A percentile compares a stretch with the other conserved stretches of the same genome.
These are phyloP conservation scores for Myxocyprinus asiaticus DNA, from an alignment of 2,113 vertebrate species.

Conservation along the genomic window DNA sequence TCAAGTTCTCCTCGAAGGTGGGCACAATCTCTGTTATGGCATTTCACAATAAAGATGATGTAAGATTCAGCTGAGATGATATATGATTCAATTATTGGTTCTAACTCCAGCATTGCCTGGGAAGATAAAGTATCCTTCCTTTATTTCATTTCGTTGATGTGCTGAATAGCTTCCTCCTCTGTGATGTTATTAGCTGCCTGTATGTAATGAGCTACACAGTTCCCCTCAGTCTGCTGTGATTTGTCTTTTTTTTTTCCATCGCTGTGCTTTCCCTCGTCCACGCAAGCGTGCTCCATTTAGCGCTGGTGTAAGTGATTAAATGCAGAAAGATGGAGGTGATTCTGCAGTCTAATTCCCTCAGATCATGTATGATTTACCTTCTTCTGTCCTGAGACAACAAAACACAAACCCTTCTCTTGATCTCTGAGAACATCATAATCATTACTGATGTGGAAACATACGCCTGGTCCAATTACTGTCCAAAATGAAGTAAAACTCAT, in stretches of 20 bases:
- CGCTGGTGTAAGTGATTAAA: conserved; percentile 9
- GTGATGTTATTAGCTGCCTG: not conserved
- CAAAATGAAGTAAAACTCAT: conserved; percentile 45
- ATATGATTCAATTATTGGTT: not conserved
- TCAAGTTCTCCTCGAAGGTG: conserved; percentile 99
- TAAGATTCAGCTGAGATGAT: not conserved
- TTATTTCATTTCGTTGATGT: conserved; percentile 4
- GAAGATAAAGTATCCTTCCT: not conserved
- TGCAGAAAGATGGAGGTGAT: conserved; percentile 1
- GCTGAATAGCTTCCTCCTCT: not conserved
- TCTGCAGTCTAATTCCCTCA: not conserved
- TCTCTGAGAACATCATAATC: no score
- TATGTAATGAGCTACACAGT: conserved; percentile 24
- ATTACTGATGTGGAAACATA: not conserved
- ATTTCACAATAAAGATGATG: not conserved
- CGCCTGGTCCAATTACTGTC: conserved; percentile 30
- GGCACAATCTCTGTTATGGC: not conserved
- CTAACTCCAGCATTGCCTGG: not conserved
- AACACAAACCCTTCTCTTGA: no score
- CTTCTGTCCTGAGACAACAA: not conserved
- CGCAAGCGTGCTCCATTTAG: conserved; percentile 18
- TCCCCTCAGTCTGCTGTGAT: not conserved
- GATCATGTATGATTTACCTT: not conserved
- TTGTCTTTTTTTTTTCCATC: conserved; percentile 1
- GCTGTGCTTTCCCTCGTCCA: conserved; percentile 8